phyloP scores from a whole-genome alignment of 2,113 vertebrate genomes.

The mouse (Mus musculus) region GRCm39 chr6:23210501-23211000 shows the following conservation, averaged over 20 bases:
- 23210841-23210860: neutral
- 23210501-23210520: neutral
- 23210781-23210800: neutral
- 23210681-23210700: neutral
- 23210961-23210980: neutral
- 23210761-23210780: neutral
- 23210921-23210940: neutral
- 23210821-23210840: neutral
- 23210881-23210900: neutral
- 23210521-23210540: neutral
- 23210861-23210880: neutral
- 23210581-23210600: neutral
- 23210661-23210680: neutral
- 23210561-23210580: neutral
- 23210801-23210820: neutral
- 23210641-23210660: neutral
- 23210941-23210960: neutral
- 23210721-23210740: too few species aligned
- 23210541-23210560: neutral
- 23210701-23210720: too few species aligned
- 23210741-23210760: too few species aligned
- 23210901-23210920: neutral
- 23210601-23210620: neutral
- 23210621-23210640: neutral
- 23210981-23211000: neutral